Evolutionary conservation across 2,797 vertebrate species (phyloP), one percentile per base, ranked within the genome.

Genomic region (Bradypodion ventrale): DNA sequence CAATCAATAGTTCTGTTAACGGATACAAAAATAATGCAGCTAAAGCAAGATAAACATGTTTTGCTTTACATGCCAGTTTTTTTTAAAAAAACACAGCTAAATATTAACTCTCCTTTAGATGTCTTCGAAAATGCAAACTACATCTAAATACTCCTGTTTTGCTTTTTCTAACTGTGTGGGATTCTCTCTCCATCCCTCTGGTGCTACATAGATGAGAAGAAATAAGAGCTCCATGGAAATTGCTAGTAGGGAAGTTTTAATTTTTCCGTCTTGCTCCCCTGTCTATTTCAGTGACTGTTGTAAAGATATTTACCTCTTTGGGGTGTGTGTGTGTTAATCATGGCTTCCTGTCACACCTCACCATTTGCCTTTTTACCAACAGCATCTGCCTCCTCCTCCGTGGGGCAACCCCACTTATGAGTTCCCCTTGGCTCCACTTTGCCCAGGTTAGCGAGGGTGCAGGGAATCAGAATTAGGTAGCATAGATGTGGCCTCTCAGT

Each of bases 41-140:
- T 56, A 52, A 46, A 42, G 40, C 9, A 10, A 29, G 12, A 46
- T 42, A 25, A 73, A 27, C 40, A 46, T 56, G 73, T 56, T 60
- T 76, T 59, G 52, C 46, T 12, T 23, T 10, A 49, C 7, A n/a
- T 27, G 32, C 27, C 74, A 59, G 19, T 52, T 76, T 21, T 49
- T 49, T 49, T 56, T 56, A 4, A 56, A 76, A 76, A 56, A 10
- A 19, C 5, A 32, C 37, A 40, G 5, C 19, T 27, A 35, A 32
- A 75, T 46, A 32, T 75, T 15, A 52, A 80, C 15, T 83, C 52
- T 63, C 77, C 49, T 37, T 75, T 32, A 10, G 32, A 80, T 69
- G 2, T 70, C 78, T 87, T 88, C 79, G 86, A 85, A 66, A 66
- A 76, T 80, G 80, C 78, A 60, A 90, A 8, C 10, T 44, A 2